phyloP scores from a whole-genome alignment of 92 coral and sea anemone genomes.

The Epizoanthus scotinus region DNA sequence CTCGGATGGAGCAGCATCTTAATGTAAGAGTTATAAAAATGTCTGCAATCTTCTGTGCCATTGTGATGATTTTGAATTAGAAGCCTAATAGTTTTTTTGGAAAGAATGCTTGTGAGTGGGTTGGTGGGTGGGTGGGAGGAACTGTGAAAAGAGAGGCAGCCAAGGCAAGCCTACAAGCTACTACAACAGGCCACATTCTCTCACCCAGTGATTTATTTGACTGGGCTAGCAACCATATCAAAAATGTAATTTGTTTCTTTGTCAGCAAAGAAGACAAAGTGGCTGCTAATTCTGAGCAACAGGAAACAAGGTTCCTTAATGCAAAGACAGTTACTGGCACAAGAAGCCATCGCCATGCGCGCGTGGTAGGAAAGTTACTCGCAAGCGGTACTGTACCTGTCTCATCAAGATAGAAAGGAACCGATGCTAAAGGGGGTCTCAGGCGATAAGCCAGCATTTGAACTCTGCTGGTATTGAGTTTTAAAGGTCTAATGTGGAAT shows the following conservation, averaged over 20 bases:
- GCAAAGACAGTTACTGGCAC: slow-evolving; percentile 12
- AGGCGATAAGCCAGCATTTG: not conserved
- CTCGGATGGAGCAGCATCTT: slow-evolving; percentile 27
- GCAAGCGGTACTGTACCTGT: not conserved
- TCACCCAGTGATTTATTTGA: slow-evolving; percentile 6
- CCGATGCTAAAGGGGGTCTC: slow-evolving; percentile 3
- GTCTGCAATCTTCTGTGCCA: slow-evolving; percentile 14
- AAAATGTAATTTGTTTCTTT: not conserved
- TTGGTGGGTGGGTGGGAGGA: slow-evolving; percentile 49
- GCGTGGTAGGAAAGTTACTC: too few species aligned
- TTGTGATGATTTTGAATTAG: slow-evolving; percentile 26
- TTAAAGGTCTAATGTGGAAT: not conserved
- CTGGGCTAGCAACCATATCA: slow-evolving; percentile 15
- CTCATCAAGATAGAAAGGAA: too few species aligned
- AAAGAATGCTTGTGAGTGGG: slow-evolving; percentile 35
- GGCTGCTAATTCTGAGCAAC: not conserved
- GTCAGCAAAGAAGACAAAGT: slow-evolving; percentile 10
- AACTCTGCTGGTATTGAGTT: not conserved
- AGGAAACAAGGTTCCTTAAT: not conserved
- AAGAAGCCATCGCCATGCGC: slow-evolving; percentile 25
- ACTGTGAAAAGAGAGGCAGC: slow-evolving; percentile 41
- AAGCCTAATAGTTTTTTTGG: slow-evolving; percentile 33
- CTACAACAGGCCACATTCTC: slow-evolving; percentile 6
- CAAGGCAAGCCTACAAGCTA: slow-evolving; percentile 37
- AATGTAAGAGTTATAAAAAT: slow-evolving; percentile 35